Percentiles rank a stretch among this genome's conserved stretches.
These are phyloP conservation scores for Malaclemys terrapin DNA, from an alignment of 2,113 vertebrate genomes.

Conservation along the genomic window DNA sequence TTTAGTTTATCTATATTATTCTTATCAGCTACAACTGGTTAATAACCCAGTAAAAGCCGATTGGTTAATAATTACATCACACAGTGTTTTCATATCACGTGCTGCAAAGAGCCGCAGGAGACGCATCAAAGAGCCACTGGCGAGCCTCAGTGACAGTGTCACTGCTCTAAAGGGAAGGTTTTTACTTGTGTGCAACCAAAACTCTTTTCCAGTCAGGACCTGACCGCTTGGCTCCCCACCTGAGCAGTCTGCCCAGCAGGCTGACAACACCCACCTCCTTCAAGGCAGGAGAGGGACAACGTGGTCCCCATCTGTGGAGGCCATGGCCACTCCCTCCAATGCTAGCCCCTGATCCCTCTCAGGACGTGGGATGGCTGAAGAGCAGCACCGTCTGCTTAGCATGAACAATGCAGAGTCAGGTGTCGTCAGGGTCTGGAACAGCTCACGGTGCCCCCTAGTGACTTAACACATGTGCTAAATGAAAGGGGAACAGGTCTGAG, in stretches of 20 bases:
- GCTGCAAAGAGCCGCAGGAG: neutral
- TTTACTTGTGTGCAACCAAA: neutral
- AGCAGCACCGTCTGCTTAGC: neutral
- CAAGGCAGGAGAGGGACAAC: neutral
- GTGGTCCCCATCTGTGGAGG: neutral
- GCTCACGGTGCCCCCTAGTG: neutral
- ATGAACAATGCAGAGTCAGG: neutral
- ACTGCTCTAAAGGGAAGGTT: neutral
- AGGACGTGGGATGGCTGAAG: accelerated
- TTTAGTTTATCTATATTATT: neutral
- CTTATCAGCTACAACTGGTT: neutral
- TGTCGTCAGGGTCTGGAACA: neutral
- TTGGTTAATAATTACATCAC: neutral
- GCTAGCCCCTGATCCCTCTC: neutral
- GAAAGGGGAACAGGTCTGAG: neutral
- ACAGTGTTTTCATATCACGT: neutral
- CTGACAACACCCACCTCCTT: neutral
- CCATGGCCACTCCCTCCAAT: neutral
- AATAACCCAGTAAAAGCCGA: neutral
- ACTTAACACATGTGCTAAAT: neutral
- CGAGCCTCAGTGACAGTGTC: neutral
- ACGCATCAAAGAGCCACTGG: neutral
- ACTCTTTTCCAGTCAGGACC: neutral
- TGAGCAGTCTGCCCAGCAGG: neutral
- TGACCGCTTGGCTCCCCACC: neutral